phyloP scores from a whole-genome alignment of 2,113 vertebrate species.

The Quiscalus mexicanus region DNA sequence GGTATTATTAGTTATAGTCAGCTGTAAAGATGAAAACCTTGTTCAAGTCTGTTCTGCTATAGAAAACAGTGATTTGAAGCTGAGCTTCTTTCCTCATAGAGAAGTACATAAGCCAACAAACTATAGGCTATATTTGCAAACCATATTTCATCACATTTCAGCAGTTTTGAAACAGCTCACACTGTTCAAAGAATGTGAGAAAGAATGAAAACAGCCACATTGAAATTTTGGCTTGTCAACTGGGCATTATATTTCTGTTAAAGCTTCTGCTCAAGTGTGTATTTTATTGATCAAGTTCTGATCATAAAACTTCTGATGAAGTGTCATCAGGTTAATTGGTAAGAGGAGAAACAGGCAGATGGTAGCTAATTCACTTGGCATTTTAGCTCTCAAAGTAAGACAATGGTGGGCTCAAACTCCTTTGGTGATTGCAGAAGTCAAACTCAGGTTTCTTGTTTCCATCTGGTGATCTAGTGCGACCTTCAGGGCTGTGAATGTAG shows the following conservation, averaged over 20 bases:
- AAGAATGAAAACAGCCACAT: neutral
- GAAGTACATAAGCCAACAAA: neutral
- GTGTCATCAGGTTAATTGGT: neutral
- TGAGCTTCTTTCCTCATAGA: neutral
- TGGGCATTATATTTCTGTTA: neutral
- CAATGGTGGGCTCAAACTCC: neutral
- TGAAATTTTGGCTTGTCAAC: neutral
- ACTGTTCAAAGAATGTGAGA: neutral
- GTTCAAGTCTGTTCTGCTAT: neutral
- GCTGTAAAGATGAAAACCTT: neutral
- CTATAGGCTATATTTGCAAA: neutral
- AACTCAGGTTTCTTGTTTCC: neutral
- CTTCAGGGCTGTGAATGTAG: neutral
- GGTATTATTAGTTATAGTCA: neutral
- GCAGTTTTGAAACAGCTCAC: neutral
- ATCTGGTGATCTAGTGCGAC: neutral
- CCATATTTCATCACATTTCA: neutral
- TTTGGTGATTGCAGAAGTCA: neutral
- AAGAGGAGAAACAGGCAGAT: neutral
- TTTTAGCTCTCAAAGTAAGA: neutral
- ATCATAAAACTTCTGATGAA: neutral
- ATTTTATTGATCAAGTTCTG: neutral
- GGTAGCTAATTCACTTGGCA: neutral
- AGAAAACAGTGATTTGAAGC: neutral
- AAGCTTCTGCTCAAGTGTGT: neutral